Base-by-base conservation (phyloP, 1,140 invertebrate genomes). In the Atopsyche davidsoni region DNA sequence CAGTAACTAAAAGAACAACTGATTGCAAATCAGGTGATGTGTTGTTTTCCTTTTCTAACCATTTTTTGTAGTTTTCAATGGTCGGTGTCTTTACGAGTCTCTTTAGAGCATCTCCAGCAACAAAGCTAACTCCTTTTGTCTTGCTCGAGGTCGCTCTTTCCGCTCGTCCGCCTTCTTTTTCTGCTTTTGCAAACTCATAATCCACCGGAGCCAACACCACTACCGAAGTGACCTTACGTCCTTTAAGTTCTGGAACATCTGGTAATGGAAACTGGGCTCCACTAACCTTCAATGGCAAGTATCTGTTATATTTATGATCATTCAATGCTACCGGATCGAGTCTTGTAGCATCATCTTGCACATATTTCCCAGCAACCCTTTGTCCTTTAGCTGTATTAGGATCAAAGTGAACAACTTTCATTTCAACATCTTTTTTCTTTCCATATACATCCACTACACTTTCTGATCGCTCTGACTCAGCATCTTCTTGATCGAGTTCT, bases 351-450 rank as follows among this genome's bases (percentile, higher is more conserved):
- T 84, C 81, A 25, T 83, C 75, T 51, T 80, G 75, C 24, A 89
- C 76, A 58, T 88, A 87, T 44, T 80, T 76, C 47, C 83, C 79
- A 16, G 84, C 84, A 6, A 89, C 69, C 44, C 77, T 71, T 57
- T 83, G 79, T 50, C 83, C 85, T 71, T 87, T 80, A 14, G 77
- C 72, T 44, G 83, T 86, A 51, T 79, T 76, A 1, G 85, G 82
- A 67, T 89, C 80, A 57, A 86, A 89, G 51, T 81, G 81, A 21
- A 89, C 85, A 32, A 89, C 86, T 75, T 89, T 89, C 77, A 89
- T 86, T 69, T 89, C 85, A 13, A 89, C 81, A 28, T 78, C 75
- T 62, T 81, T 75, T 52, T 72, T 67, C 68, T 58, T 63, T 72
- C 57, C 65, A 69, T 73, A 60, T 62, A 70, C 58, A 66, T 72